Evolutionary conservation across 2,888 invertebrate genomes (phyloP).

Genomic region (Pediacus dermestoides): DNA sequence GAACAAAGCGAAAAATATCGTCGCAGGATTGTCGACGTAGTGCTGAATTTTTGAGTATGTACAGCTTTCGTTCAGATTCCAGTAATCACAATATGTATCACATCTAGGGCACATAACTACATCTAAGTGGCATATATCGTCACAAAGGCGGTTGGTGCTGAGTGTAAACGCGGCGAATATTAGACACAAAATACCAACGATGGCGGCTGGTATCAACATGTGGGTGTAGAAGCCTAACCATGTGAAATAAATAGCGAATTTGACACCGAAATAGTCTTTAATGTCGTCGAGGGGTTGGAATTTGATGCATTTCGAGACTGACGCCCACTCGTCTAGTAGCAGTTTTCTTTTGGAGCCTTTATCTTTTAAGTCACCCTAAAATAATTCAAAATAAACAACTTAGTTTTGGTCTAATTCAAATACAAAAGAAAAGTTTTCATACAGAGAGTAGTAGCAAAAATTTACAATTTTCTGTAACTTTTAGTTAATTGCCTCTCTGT

Average conservation of each 20-base stretch:
- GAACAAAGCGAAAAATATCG: constrained; percentile 72
- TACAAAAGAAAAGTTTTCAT: no score
- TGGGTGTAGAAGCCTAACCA: constrained; percentile 85
- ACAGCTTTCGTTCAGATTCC: constrained; percentile 69
- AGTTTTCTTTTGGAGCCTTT: constrained; percentile 53
- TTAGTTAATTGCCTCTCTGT: not conserved
- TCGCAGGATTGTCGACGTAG: constrained; percentile 77
- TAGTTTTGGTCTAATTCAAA: no score
- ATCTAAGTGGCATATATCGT: constrained; percentile 59
- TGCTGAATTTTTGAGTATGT: constrained; percentile 70
- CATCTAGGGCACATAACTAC: constrained; percentile 81
- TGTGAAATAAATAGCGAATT: constrained; percentile 76
- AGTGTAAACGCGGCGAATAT: constrained; percentile 57
- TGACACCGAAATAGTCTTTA: constrained; percentile 74
- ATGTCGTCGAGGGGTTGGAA: constrained; percentile 74
- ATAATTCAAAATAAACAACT: no score
- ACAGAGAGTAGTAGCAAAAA: no score
- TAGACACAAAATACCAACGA: constrained; percentile 66
- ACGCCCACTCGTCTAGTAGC: constrained; percentile 69
- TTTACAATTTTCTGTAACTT: not conserved
- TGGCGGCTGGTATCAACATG: constrained; percentile 72
- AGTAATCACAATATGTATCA: constrained; percentile 70
- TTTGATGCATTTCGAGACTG: constrained; percentile 64
- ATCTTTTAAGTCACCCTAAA: constrained; percentile 56
- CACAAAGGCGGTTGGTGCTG: constrained; percentile 49